Conservation (phyloP, 2,888 invertebrate genomes). For the Carpatolechia fugitivella region DNA sequence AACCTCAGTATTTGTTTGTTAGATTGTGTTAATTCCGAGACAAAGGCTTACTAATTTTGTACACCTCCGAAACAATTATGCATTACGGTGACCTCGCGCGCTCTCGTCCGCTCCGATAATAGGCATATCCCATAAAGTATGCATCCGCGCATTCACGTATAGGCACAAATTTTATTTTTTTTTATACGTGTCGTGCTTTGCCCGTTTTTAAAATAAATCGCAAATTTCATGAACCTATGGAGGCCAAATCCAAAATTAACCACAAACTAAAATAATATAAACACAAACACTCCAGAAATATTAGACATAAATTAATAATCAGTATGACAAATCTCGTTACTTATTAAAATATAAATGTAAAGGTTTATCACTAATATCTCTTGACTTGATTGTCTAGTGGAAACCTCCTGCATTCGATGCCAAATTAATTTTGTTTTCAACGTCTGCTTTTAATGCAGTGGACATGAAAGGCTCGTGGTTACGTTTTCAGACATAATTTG, state of each 20-base stretch:
- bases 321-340: conserved; percentile 1
- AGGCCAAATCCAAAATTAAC: conserved; percentile 54
- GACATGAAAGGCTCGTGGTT: conserved; percentile 8
- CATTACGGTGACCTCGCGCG: conserved; percentile 38
- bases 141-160: conserved; percentile 14
- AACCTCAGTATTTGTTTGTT: conserved; percentile 5
- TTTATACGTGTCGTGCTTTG: conserved; percentile 49
- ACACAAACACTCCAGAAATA: background rate
- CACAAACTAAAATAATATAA: conserved; percentile 33
- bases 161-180: conserved; percentile 37
- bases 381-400: conserved; percentile 3
- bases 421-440: conserved; percentile 9
- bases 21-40: conserved; percentile 33
- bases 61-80: conserved; percentile 36
- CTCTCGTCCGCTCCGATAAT: conserved; percentile 27
- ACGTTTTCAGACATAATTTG: conserved; percentile 7
- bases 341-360: background rate
- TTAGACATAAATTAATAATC: background rate
- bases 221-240: conserved; percentile 56
- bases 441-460: conserved; percentile 7
- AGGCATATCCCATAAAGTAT: conserved; percentile 24
- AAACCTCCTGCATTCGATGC: conserved; percentile 9
- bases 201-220: conserved; percentile 62
- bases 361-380: background rate
- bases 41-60: conserved; percentile 41